These are phyloP conservation scores for Drosophila novamexicana DNA, from an alignment of 1,140 invertebrate species.

Conservation along the genomic window DNA sequence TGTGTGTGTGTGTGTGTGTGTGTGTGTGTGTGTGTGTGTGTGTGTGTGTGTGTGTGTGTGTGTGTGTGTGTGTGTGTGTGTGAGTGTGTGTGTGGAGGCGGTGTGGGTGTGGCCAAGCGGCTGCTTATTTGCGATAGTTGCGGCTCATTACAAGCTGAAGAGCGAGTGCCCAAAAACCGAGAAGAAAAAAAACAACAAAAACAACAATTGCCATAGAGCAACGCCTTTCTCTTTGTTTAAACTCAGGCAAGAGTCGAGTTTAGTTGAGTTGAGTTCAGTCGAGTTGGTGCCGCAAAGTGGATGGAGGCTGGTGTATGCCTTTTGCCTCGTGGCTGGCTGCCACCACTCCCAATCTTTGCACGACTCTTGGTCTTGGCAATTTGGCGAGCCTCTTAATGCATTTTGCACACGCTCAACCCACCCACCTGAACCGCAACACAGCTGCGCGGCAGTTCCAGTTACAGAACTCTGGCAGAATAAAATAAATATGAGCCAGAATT, in stretches of 20 bases:
- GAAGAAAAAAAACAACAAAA: slow-evolving; percentile 14
- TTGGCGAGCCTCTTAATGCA: slow-evolving; percentile 57
- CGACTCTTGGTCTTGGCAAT: slow-evolving; percentile 64
- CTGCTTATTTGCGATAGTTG: slow-evolving; percentile 70
- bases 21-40: slow-evolving; percentile 48
- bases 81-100: slow-evolving; percentile 40
- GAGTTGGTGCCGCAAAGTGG: slow-evolving; percentile 12
- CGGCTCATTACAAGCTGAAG: slow-evolving; percentile 63
- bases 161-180: slow-evolving; percentile 18
- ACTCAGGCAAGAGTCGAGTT: slow-evolving; percentile 9
- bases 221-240: slow-evolving; percentile 75
- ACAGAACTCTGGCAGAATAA: slow-evolving; percentile 23
- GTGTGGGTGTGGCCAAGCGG: slow-evolving; percentile 54
- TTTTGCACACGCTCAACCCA: slow-evolving; percentile 60
- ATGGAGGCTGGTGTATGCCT: slow-evolving; percentile 23
- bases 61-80: slow-evolving; percentile 15
- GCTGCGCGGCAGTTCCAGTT: slow-evolving; percentile 1
- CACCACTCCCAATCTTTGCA: slow-evolving; percentile 75
- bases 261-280: slow-evolving; percentile 26
- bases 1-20: slow-evolving; percentile 52
- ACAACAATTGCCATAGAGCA: slow-evolving; percentile 45
- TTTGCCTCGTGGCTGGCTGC: slow-evolving; percentile 11
- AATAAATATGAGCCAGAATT: slow-evolving; percentile 60
- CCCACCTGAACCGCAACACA: slow-evolving; percentile 43
- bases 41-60: slow-evolving; percentile 36